Evolutionary conservation across 2,113 vertebrate genomes (phyloP), one percentile per base, ranked within the genome.

Genomic region (Plectropomus leopardus): DNA sequence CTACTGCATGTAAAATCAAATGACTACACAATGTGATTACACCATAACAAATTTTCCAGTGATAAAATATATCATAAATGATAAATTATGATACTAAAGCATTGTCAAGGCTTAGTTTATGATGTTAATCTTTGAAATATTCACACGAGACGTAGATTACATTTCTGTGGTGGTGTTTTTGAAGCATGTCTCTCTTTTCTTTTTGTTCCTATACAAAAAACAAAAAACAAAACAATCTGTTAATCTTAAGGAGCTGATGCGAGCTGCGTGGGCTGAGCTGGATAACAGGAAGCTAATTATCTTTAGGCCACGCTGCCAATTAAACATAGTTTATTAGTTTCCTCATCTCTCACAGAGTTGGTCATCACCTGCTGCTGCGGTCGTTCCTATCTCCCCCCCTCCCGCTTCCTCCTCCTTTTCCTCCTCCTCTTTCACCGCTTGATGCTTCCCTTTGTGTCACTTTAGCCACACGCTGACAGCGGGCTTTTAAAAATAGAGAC

Each of bases 401-500:
- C 23, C 44, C 42, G 40, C 30, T 10, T 48, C 45, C 24, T n/a
- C 5, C 23, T 58, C 19, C 48, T 67, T 58, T 53, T 59, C 50
- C 50, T 69, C 64, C 45, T 63, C 51, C 59, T 80, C 32, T 48
- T 72, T 73, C 64, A 48, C 64, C 3, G 40, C 78, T 72, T 73
- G 80, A 72, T 63, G 57, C 73, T 55, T 86, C 71, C 72, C 77
- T 90, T 89, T 91, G 90, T 89, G 82, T 85, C 87, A 47, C 73
- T 69, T 87, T 90, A 75, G 88, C 87, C 89, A 89, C 92, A 84
- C 75, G 59, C 44, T 86, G 87, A 91, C 76, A 89, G 83, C 74
- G 71, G 79, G 76, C 72, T 88, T 92, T 93, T 93, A 94, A 92
- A 94, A 95, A 94, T 93, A 95, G 92, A 91, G 76, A 72, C 86